phyloP scores from a whole-genome alignment of 1,140 invertebrate genomes.

The Bombyx mandarina region DNA sequence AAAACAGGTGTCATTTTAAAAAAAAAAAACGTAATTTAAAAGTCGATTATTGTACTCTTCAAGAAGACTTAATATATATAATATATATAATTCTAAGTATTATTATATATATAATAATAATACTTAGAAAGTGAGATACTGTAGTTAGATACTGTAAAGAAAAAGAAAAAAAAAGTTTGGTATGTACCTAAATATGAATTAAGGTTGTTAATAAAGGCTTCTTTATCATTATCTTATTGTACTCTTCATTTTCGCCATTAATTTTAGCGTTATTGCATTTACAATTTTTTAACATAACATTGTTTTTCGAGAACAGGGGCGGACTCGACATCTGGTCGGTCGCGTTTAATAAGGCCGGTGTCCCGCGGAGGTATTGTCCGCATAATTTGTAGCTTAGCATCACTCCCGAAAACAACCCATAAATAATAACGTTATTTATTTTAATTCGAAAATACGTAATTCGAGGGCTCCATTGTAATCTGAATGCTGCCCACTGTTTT shows the following conservation, averaged over 20 bases:
- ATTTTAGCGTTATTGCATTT: slow-evolving; percentile 12
- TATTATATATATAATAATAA: too few species aligned
- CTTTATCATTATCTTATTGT: too few species aligned
- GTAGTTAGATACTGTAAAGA: too few species aligned
- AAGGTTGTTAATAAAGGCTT: too few species aligned
- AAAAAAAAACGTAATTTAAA: too few species aligned
- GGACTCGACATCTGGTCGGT: slow-evolving; percentile 48
- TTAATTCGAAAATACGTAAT: slow-evolving; percentile 38
- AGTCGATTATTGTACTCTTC: too few species aligned
- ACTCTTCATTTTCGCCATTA: background rate
- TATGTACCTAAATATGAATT: too few species aligned
- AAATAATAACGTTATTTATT: slow-evolving; percentile 66
- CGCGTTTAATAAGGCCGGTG: slow-evolving; percentile 42
- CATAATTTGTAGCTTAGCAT: slow-evolving; percentile 61
- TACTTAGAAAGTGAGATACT: too few species aligned
- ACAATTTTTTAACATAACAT: slow-evolving; percentile 18
- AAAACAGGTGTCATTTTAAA: too few species aligned
- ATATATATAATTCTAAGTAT: too few species aligned
- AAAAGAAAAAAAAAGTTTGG: too few species aligned
- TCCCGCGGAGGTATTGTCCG: slow-evolving; percentile 58
- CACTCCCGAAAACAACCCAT: slow-evolving; percentile 47
- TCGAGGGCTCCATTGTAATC: slow-evolving; percentile 4
- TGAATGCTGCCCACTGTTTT: slow-evolving; percentile 11
- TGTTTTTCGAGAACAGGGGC: slow-evolving; percentile 15
- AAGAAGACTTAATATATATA: too few species aligned